Percentiles rank a stretch among this genome's conserved stretches.
These are phyloP conservation scores for Pipa parva DNA, from an alignment of 2,113 vertebrate genomes.

Conservation along the genomic window DNA sequence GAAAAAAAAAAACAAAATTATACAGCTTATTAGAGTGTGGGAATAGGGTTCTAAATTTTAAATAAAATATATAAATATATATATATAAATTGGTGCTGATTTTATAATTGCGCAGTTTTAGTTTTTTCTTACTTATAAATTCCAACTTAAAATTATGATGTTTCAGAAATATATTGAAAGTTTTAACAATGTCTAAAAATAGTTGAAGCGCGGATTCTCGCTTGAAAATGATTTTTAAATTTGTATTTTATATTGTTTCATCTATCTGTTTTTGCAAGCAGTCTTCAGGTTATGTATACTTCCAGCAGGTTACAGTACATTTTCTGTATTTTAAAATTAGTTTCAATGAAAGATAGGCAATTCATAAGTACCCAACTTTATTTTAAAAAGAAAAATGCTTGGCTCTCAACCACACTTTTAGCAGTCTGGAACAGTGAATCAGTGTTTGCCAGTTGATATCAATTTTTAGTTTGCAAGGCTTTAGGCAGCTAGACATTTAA, in stretches of 20 bases:
- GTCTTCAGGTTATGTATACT: slow-evolving; percentile 96
- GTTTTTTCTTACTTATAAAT: slow-evolving; percentile 92
- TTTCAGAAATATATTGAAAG: slow-evolving; percentile 97
- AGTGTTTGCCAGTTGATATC: slow-evolving; percentile 72
- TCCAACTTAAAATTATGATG: slow-evolving; percentile 91
- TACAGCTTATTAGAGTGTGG: slow-evolving; percentile 98
- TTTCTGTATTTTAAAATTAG: slow-evolving; percentile 95
- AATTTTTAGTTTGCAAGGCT: slow-evolving; percentile 89
- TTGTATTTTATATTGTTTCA: slow-evolving; percentile 97
- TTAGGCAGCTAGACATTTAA: slow-evolving; percentile 98
- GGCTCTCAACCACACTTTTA: slow-evolving; percentile 84
- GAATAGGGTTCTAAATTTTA: slow-evolving; percentile 99
- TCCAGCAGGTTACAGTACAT: slow-evolving; percentile 90
- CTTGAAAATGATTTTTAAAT: slow-evolving; percentile 98
- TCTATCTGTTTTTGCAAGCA: slow-evolving; percentile 95
- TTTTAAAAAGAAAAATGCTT: slow-evolving; percentile 88
- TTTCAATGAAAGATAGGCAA: slow-evolving; percentile 84
- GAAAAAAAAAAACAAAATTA: slow-evolving; percentile 89
- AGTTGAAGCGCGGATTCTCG: slow-evolving; percentile 91
- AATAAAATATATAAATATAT: slow-evolving; percentile 87
- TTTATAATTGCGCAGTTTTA: slow-evolving; percentile 99
- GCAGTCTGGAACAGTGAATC: slow-evolving; percentile 80
- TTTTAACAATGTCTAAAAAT: slow-evolving; percentile 89
- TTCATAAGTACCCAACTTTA: slow-evolving; percentile 82
- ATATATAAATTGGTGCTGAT: slow-evolving; percentile 99